Base-by-base conservation (phyloP, 2,888 invertebrate genomes). In the Odontomyia ornata region DNA sequence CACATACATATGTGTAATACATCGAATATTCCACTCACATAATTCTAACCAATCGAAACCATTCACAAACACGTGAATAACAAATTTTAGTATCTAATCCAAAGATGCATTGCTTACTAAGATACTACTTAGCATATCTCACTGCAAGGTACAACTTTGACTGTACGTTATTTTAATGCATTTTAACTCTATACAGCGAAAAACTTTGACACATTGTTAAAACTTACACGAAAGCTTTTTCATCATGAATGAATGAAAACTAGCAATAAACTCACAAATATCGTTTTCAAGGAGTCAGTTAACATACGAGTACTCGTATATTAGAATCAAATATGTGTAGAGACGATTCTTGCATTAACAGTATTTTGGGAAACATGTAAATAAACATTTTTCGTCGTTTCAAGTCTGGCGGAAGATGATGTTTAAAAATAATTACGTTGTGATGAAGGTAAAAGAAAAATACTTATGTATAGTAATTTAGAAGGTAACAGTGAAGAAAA, bases 131-230 rank as follows among this genome's bases (percentile, higher is more conserved):
- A n/a, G 52, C 52, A 52, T 52, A 4, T 18, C 2, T n/a, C 52
- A 13, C 52, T 15, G 52, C 52, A 52, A n/a, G 3, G 7, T 15
- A 52, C 52, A 9, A 36, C 13, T 2, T 4, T 18, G 52, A 9
- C 52, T 52, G 52, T 52, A 52, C 52, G 4, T 52, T n/a, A 52
- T 18, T 11, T 9, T 64, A 30, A 64, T 64, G 64, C 64, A 64
- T 64, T 64, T 64, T n/a, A 27, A 64, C 30, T 27, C 9, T 9
- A 9, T 36, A 36, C 36, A 36, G 9, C 30, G n/a, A 52, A 52
- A 4, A 64, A 64, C 30, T 30, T 64, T 64, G 64, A 18, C 64
- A 64, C 13, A 27, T 64, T 30, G n/a, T 28, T 11, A 64, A 64
- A 64, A n/a, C 52, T 18, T 9, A 52, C 4, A 52, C 13, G 15